Percentiles rank a stretch among this genome's conserved stretches.
phyloP scores from a whole-genome alignment of 2,888 invertebrate species.

The Lasioglossum vierecki region DNA sequence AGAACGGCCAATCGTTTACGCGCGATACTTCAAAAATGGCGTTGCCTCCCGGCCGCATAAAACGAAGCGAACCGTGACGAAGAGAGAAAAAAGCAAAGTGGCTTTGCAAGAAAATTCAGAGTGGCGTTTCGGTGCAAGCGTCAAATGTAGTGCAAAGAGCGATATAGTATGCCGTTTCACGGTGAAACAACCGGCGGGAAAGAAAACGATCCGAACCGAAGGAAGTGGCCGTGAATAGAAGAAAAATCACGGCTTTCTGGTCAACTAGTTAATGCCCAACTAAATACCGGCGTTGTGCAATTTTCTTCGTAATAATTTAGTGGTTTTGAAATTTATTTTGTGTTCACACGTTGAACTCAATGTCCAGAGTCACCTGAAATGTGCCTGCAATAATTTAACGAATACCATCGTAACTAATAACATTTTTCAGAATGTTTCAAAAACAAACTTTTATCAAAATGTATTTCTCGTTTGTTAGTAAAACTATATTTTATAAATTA shows the following conservation, averaged over 20 bases:
- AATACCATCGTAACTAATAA: too few relatives aligned
- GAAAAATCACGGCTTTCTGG: not conserved
- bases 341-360: too few relatives aligned
- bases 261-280: not conserved
- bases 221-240: not conserved
- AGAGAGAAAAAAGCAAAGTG: conserved; percentile 5
- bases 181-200: conserved; percentile 6
- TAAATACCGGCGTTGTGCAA: not conserved
- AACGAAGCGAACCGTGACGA: conserved; percentile 38
- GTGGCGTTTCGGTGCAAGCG: conserved; percentile 40
- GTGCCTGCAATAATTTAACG: too few relatives aligned
- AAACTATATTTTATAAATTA: too few relatives aligned
- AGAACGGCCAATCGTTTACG: not conserved
- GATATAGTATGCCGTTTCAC: conserved; percentile 24
- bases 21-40: conserved; percentile 13
- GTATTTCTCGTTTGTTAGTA: too few relatives aligned
- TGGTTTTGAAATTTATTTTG: not conserved
- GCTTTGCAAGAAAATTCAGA: conserved; percentile 36
- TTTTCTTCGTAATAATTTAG: not conserved
- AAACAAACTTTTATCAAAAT: too few relatives aligned
- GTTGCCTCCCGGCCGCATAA: conserved; percentile 8
- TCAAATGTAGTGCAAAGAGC: conserved; percentile 42
- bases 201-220: conserved; percentile 10
- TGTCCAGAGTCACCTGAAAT: too few relatives aligned
- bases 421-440: too few relatives aligned